Base-by-base conservation (phyloP, 2,888 invertebrate genomes). In the Pyralis farinalis region DNA sequence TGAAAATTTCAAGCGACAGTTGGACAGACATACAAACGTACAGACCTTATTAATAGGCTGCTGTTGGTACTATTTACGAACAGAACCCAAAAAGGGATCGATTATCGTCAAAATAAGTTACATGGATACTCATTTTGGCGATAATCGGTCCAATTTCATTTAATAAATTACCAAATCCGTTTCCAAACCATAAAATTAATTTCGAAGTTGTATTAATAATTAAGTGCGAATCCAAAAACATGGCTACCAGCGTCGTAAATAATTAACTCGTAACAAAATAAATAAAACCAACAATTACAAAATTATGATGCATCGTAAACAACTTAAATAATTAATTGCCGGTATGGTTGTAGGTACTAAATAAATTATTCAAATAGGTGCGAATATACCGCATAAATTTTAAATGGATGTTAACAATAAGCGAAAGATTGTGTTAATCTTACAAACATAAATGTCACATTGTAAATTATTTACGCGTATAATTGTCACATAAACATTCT, bases 321-420 rank as follows among this genome's bases (percentile, higher is more conserved):
- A 25, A 8, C 25, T 25, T 7, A 7, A 25, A 25, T 25, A 25
- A 25, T 7, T 25, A 25, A 25, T 8, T 25, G n/a, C 25, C 25
- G n/a, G 7, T 25, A 25, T n/a, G 16, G 25, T 7, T 3, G 25
- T 69, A 54, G 25, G 25, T 69, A 54, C 68, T 76, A 71, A 75
- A 78, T 71, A 67, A 71, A 64, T 70, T 69, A 71, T 75, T 74
- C 54, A 74, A 70, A 72, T 70, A 47, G 49, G 64, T 71, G 65
- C 65, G 64, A 68, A 67, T 69, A 57, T 37, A 30, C 7, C 12
- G 20, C 30, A 37, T 37, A 11, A 55, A 59, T 56, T 63, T 67
- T 62, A 67, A 57, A 41, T 49, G 36, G 53, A 51, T 53, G 50
- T 49, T 59, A 63, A 66, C 56, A 55, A 48, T 54, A 57, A 53